Evolutionary conservation across 2,797 vertebrate species (phyloP).

Genomic region (Myotis pilosus): DNA sequence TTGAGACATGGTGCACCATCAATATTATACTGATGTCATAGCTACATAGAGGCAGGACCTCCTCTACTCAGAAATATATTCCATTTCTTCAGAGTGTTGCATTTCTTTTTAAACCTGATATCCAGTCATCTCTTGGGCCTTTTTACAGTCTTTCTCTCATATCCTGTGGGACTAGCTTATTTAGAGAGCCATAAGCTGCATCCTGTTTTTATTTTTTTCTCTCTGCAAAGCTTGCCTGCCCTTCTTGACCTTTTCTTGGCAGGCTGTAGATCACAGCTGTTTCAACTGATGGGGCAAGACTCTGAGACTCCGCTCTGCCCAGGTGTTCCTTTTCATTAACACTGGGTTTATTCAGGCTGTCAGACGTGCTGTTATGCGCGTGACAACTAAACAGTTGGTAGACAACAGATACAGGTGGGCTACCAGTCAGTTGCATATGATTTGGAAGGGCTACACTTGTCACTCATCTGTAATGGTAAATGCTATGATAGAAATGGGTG

Average conservation of each 20-base stretch:
- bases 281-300: conserved; percentile 40
- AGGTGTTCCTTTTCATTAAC: conserved; percentile 61
- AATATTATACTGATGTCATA: not conserved
- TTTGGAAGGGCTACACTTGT: conserved; percentile 38
- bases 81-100: conserved; percentile 7
- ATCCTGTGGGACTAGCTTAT: not conserved
- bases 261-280: conserved; percentile 59
- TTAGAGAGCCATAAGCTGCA: conserved; percentile 39
- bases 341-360: conserved; percentile 12
- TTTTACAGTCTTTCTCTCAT: conserved; percentile 25
- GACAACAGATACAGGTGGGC: conserved; percentile 46
- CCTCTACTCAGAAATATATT: not conserved
- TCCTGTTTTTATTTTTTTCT: conserved; percentile 9
- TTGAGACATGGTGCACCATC: not conserved
- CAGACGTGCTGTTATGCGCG: not conserved
- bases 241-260: conserved; percentile 54
- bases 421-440: conserved; percentile 23
- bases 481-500: not conserved
- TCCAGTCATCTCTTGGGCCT: not conserved
- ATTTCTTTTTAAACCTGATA: conserved; percentile 36
- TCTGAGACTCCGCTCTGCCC: not conserved
- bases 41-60: not conserved
- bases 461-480: not conserved
- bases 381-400: conserved; percentile 59
- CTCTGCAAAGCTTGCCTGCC: not conserved